Percentiles rank a stretch among this genome's conserved stretches.
phyloP scores from a whole-genome alignment of 2,888 invertebrate species.

The Capitulum mitella region DNA sequence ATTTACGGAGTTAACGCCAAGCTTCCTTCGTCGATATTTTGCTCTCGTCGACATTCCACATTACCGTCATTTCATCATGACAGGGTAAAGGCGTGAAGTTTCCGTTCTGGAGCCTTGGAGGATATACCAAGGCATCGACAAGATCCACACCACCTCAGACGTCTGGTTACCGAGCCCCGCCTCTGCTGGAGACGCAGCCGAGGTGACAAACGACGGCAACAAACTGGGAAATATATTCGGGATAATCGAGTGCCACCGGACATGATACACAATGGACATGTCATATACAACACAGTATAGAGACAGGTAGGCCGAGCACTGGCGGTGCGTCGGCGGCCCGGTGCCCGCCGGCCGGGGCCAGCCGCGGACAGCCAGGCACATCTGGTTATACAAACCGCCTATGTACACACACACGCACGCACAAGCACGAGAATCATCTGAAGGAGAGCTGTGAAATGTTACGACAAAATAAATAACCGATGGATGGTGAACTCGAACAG shows the following conservation, averaged over 20 bases:
- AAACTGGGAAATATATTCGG: constrained; percentile 24
- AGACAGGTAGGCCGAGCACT: not conserved
- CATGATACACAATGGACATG: constrained; percentile 7
- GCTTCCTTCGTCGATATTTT: too few species aligned
- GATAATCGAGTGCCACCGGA: constrained; percentile 17
- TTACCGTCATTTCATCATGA: too few species aligned
- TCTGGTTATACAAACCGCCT: not conserved
- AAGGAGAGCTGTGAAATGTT: constrained; percentile 13
- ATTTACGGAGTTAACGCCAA: too few species aligned
- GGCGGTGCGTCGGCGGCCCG: too few species aligned
- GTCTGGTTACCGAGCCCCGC: too few species aligned
- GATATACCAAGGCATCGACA: too few species aligned
- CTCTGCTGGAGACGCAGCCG: too few species aligned
- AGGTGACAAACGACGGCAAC: not conserved
- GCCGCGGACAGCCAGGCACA: constrained; percentile 11
- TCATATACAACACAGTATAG: constrained; percentile 5
- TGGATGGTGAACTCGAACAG: not conserved
- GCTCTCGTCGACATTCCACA: too few species aligned
- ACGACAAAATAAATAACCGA: constrained; percentile 21
- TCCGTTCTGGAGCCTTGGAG: too few species aligned
- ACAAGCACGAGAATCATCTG: not conserved
- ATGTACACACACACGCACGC: not conserved
- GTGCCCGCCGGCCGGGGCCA: not conserved
- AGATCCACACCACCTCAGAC: too few species aligned
- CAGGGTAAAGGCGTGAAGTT: too few species aligned